Conservation (phyloP, 2,888 invertebrate species). For the Nymphalis polychloros region DNA sequence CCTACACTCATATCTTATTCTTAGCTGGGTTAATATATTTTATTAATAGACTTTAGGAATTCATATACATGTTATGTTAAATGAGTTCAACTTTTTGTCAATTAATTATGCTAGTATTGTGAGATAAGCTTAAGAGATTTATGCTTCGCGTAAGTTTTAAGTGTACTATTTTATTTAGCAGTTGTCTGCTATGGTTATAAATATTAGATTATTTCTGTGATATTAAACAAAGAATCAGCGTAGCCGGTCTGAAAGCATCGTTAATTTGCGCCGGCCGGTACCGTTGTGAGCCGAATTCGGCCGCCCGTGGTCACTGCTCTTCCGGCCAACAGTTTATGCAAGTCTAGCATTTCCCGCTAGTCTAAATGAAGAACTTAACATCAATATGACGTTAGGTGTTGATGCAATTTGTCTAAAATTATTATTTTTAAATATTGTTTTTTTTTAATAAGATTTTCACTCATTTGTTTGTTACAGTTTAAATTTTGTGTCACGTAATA, state of each 20-base stretch:
- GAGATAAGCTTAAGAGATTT: too few species aligned
- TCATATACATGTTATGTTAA: too few species aligned
- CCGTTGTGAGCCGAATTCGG: slow-evolving; percentile 75
- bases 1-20: too few species aligned
- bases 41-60: too few species aligned
- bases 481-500: too few species aligned
- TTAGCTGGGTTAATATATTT: too few species aligned
- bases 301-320: slow-evolving; percentile 72
- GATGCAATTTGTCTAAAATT: not conserved
- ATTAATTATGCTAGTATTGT: too few species aligned
- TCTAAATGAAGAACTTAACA: slow-evolving; percentile 22
- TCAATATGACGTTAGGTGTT: not conserved
- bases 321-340: slow-evolving; percentile 57
- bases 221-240: slow-evolving; percentile 10
- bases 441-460: not conserved
- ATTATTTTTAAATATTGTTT: not conserved
- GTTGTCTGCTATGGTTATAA: not conserved
- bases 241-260: slow-evolving; percentile 47
- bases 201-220: slow-evolving; percentile 2
- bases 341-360: slow-evolving; percentile 28
- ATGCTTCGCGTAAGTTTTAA: too few species aligned
- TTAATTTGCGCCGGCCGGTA: slow-evolving; percentile 65
- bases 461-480: too few species aligned
- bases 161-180: too few species aligned
- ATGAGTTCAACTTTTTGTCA: too few species aligned